A percentile compares a stretch with the other conserved stretches of the same genome.
Conservation (phyloP, 2,888 invertebrate species). For the Drosophila paucipuncta region DNA sequence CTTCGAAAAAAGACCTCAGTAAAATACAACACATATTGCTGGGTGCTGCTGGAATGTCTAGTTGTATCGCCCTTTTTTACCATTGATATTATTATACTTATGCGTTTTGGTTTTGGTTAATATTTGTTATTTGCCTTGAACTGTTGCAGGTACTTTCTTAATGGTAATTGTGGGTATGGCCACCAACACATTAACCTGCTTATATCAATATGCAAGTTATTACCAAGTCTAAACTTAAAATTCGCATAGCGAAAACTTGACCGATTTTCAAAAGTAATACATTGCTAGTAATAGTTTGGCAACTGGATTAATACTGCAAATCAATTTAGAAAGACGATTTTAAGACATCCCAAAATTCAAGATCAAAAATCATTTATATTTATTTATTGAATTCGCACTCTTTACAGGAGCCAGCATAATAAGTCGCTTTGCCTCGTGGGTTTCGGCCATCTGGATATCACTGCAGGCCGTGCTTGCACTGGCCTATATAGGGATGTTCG, state of each 20-base stretch:
- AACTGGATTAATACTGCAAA: too few relatives aligned
- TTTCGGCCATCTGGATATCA: slow-evolving; percentile 85
- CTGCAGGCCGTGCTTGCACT: slow-evolving; percentile 84
- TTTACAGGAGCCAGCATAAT: slow-evolving; percentile 84
- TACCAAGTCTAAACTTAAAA: background rate
- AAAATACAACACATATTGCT: slow-evolving; percentile 66
- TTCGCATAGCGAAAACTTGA: background rate
- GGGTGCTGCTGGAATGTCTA: slow-evolving; percentile 77
- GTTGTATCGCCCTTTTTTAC: slow-evolving; percentile 79
- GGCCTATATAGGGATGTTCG: slow-evolving; percentile 84
- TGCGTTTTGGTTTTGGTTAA: slow-evolving; percentile 12
- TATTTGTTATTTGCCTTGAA: background rate
- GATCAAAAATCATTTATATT: background rate
- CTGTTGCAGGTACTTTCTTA: background rate
- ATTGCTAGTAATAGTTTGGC: too few relatives aligned
- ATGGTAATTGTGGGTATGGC: background rate
- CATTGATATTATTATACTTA: background rate
- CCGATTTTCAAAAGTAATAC: background rate
- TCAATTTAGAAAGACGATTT: background rate
- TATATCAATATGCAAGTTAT: background rate
- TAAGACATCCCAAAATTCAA: background rate
- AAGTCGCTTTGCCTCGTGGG: slow-evolving; percentile 85
- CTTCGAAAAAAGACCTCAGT: slow-evolving; percentile 80
- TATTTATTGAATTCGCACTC: background rate
- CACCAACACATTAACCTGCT: background rate